Percentiles rank a stretch among this genome's conserved stretches.
phyloP scores from a whole-genome alignment of 2,113 vertebrate species.

The Gobio gobio region DNA sequence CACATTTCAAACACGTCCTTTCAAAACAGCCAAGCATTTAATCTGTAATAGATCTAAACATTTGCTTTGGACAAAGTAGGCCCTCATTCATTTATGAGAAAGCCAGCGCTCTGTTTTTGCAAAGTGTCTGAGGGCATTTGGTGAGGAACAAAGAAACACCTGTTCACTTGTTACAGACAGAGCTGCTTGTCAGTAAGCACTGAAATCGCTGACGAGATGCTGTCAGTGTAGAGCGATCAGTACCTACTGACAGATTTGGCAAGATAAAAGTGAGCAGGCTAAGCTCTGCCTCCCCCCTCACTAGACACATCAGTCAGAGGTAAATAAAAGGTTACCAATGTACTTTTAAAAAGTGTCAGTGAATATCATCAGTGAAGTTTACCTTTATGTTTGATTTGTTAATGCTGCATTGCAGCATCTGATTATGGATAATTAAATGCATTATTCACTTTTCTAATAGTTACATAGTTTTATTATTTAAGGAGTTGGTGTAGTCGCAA shows the following conservation, averaged over 20 bases:
- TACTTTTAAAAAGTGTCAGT: slow-evolving; percentile 7
- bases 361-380: background rate
- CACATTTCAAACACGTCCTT: slow-evolving; percentile 44
- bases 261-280: background rate
- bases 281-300: background rate
- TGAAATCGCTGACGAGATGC: slow-evolving; percentile 25
- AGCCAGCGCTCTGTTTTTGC: slow-evolving; percentile 38
- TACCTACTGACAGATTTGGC: slow-evolving; percentile 27
- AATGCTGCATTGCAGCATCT: background rate
- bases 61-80: slow-evolving; percentile 53
- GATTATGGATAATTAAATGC: background rate
- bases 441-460: background rate
- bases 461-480: background rate
- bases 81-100: slow-evolving; percentile 55
- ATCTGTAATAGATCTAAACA: slow-evolving; percentile 59
- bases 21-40: slow-evolving; percentile 54
- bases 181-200: slow-evolving; percentile 39
- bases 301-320: background rate
- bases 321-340: background rate
- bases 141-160: slow-evolving; percentile 73
- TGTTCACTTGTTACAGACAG: slow-evolving; percentile 68
- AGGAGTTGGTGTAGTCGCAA: background rate
- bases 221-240: slow-evolving; percentile 18
- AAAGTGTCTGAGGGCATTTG: slow-evolving; percentile 59
- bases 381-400: background rate